A percentile compares a stretch with the other conserved stretches of the same genome.
These are phyloP conservation scores for Rhinolophus ferrumequinum DNA, from an alignment of 2,113 vertebrate species.

Conservation along the genomic window DNA sequence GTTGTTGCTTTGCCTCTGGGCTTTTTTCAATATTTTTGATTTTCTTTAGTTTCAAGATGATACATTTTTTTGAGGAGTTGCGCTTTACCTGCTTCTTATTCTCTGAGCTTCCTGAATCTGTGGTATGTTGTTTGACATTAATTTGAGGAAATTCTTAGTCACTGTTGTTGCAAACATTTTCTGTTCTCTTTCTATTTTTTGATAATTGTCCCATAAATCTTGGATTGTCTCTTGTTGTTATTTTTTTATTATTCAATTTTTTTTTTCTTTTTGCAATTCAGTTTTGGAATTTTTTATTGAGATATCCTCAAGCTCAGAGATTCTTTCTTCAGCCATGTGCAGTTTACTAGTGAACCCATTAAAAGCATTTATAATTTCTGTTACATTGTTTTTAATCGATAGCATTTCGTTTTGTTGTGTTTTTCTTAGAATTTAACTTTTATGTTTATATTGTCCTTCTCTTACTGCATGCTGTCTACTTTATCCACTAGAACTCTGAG, in stretches of 20 bases:
- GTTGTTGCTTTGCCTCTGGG: background rate
- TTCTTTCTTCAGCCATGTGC: background rate
- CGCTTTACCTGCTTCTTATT: background rate
- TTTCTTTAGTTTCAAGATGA: background rate
- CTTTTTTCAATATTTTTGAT: background rate
- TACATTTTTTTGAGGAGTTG: background rate
- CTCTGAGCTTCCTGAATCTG: background rate
- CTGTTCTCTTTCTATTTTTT: background rate
- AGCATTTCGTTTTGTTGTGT: background rate
- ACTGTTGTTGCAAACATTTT: background rate
- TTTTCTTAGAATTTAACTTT: background rate
- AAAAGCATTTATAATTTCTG: background rate
- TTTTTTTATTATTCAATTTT: background rate
- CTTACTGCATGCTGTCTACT: background rate
- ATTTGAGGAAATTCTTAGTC: background rate
- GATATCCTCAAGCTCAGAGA: background rate
- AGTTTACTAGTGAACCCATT: background rate
- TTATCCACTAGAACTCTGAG: background rate
- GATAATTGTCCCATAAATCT: background rate
- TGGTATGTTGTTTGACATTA: background rate
- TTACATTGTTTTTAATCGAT: background rate
- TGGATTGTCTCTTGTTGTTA: background rate
- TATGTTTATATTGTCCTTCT: background rate
- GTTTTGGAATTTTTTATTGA: background rate
- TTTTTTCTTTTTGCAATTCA: background rate